A percentile compares a stretch with the other conserved stretches of the same genome.
phyloP scores from a whole-genome alignment of 2,113 vertebrate genomes.

The Nerophis ophidion region DNA sequence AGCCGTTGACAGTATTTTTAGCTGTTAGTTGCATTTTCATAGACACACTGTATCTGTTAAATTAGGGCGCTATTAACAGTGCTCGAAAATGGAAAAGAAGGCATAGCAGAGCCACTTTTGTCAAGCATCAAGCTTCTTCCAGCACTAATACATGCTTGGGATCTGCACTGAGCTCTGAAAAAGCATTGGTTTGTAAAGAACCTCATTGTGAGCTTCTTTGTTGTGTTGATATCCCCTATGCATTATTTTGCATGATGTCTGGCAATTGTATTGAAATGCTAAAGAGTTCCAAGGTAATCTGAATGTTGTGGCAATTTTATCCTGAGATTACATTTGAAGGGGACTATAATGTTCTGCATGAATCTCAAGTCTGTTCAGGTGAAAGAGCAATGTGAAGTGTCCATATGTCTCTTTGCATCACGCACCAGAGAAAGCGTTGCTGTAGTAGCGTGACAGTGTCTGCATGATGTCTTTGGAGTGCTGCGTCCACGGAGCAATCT shows the following conservation, averaged over 20 bases:
- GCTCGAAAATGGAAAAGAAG: neutral
- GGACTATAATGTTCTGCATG: neutral
- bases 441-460: conserved; percentile 92
- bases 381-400: neutral
- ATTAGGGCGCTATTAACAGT: conserved; percentile 11
- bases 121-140: neutral
- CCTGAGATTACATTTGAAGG: neutral
- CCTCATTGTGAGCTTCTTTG: no score
- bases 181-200: neutral
- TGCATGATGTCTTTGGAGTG: conserved; percentile 99
- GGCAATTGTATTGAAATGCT: neutral
- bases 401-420: neutral
- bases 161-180: neutral
- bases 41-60: neutral
- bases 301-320: neutral
- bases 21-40: conserved; percentile 9
- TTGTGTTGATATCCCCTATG: neutral
- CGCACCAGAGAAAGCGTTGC: conserved; percentile 95
- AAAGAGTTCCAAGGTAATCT: conserved; percentile 2
- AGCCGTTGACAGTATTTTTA: neutral
- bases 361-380: neutral
- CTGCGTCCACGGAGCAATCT: conserved; percentile 96
- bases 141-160: neutral
- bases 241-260: neutral
- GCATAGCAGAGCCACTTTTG: neutral